Conservation (phyloP, 2,888 invertebrate species). For the Yponomeuta sedellus region DNA sequence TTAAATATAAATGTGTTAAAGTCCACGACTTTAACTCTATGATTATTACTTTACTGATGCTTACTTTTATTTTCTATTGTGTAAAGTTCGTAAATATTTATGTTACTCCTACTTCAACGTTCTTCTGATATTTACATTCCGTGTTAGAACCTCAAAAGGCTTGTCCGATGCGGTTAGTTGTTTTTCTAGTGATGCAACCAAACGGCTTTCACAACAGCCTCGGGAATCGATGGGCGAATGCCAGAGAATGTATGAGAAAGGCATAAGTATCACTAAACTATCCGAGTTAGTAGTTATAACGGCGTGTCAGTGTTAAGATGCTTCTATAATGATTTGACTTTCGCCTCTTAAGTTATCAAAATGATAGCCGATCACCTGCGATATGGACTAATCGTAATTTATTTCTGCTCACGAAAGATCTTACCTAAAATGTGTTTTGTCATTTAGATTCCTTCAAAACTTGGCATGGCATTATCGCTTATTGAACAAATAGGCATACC, state of each 20-base stretch:
- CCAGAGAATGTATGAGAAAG: constrained; percentile 3
- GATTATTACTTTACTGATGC: no score
- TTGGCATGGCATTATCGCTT: no score
- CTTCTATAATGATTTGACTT: background rate
- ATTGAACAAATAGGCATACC: no score
- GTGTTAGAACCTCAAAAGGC: background rate
- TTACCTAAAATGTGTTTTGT: no score
- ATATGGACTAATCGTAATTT: background rate
- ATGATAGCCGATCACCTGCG: background rate
- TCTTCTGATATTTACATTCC: background rate
- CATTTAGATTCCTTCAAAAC: no score
- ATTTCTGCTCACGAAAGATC: no score
- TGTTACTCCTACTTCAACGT: background rate
- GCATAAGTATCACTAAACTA: background rate
- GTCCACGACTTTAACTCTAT: no score
- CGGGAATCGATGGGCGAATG: constrained; percentile 3
- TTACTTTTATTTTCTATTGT: no score
- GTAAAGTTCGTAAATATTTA: no score
- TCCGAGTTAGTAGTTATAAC: background rate
- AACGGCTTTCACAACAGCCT: constrained; percentile 5
- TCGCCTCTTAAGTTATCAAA: background rate
- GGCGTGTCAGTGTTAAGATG: background rate
- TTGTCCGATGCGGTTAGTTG: constrained; percentile 1
- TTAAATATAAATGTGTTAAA: no score
- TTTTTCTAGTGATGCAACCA: constrained; percentile 11